Base-by-base conservation (phyloP, 2,113 vertebrate genomes). In the Saguinus imperator region DNA sequence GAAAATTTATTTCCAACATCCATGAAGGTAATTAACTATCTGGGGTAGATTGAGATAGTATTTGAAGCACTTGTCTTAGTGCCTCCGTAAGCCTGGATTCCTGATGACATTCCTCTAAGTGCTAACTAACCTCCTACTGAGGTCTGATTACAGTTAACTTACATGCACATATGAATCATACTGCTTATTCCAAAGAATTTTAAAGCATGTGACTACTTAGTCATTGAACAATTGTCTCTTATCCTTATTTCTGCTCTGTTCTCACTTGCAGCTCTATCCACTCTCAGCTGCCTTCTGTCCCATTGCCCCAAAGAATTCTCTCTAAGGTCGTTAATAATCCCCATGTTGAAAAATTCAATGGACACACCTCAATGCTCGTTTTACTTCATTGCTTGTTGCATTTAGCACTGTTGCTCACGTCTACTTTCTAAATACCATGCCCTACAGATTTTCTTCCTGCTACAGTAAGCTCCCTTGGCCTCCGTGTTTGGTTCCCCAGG, bases 1-100 rank as follows among this genome's bases (percentile, higher is more conserved):
- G 27, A 79, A 76, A 61, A 52, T 85, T 80, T 86, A 95, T 96
- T 83, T 92, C 83, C 88, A 82, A 83, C 27, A 79, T 66, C n/a
- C 27, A 14, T 91, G 89, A 79, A 43, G n/a, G 29, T 70, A 75
- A 87, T 94, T 61, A 88, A 61, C 64, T 92, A 66, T 72, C 76
- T 91, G 52, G 64, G n/a, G 58, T 79, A 70, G 79, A n/a, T 0
- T 91, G 87, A 61, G 29, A 57, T 87, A 91, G 82, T 70, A 87
- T 66, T 58, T 89, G 66, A 95, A 92, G 25, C 12, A n/a, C 21
- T 73, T 91, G 58, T 17, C 37, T 94, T 91, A 58, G 45, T 82
- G 29, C 37, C 29, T 92, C 76, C 72, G 76, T 82, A 64, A 91
- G 43, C 86, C n/a, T 84, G 70, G 83, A 81, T 93, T 94, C 37